A percentile compares a stretch with the other conserved stretches of the same genome.
These are phyloP conservation scores for Lepidothrix coronata DNA, from an alignment of 2,113 vertebrate genomes.

Conservation along the genomic window DNA sequence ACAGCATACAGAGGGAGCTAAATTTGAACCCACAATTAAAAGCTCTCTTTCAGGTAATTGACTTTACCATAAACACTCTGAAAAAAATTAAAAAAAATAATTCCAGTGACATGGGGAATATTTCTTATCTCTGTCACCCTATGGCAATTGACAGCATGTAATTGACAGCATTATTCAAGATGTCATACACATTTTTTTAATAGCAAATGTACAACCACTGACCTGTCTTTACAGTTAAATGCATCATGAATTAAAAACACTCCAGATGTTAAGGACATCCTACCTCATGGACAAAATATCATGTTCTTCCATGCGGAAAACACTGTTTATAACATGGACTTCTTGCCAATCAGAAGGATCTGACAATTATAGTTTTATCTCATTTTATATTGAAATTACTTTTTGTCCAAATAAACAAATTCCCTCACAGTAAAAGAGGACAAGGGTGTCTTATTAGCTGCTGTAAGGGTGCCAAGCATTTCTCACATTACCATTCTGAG, in stretches of 20 bases:
- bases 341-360: neutral
- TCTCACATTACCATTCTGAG: neutral
- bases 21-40: constrained; percentile 9
- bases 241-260: neutral
- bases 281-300: neutral
- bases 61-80: neutral
- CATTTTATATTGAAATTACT: neutral
- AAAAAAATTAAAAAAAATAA: neutral
- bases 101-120: neutral
- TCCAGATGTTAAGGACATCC: neutral
- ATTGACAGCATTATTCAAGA: neutral
- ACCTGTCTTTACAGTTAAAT: neutral
- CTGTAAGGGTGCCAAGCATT: neutral
- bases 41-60: neutral
- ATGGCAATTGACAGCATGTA: neutral
- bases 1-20: neutral
- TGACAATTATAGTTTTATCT: neutral
- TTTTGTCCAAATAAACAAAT: neutral
- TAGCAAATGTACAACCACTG: neutral
- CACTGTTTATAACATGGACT: neutral
- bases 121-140: neutral
- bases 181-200: neutral
- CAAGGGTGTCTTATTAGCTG: neutral
- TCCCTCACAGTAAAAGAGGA: neutral
- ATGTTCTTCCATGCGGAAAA: neutral